Evolutionary conservation across 2,888 invertebrate species (phyloP), one percentile per base, ranked within the genome.

Genomic region (Crossocerus cetratus): DNA sequence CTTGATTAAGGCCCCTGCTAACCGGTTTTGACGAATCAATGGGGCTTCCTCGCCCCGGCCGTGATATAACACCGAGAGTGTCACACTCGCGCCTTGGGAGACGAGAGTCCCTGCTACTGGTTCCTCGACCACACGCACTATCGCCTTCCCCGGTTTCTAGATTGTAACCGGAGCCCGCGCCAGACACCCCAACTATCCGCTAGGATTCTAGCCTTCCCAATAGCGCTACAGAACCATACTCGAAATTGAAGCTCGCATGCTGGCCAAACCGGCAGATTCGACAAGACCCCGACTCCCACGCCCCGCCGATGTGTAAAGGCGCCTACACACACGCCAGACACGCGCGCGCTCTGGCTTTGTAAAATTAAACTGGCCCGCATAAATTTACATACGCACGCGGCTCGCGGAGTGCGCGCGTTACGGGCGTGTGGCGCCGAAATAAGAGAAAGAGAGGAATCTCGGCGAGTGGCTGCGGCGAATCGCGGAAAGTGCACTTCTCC

Each of bases 311-410:
- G n/a, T n/a, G n/a, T n/a, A 32, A 2, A 32, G 23, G 23, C 2
- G 8, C 23, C 23, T 5, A 8, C 2, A 32, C 23, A n/a, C 23
- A 11, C 32, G 8, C 32, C 0, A 32, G 32, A 32, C 32, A 32
- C 32, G 32, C 5, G 32, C 1, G 11, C 5, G n/a, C 32, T 8
- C 8, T 32, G 32, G 62, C 65, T 67, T 69, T 63, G 60, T 67
- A 65, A 74, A 74, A 76, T 65, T 57, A 65, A 23, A 74, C 54
- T 57, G 55, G 58, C 58, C 53, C 61, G 63, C 55, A 59, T 59
- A 63, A 75, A 75, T 75, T 72, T 73, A 64, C 74, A 72, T 65
- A 72, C 65, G 55, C 59, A 56, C 45, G 4, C 22, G 45, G 2
- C 42, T n/a, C 32, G 32, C 2, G 42, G 14, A 11, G 18, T 2